A percentile compares a stretch with the other conserved stretches of the same genome.
These are phyloP conservation scores for Hemitrygon akajei DNA, from an alignment of 2,797 vertebrate species.

Conservation along the genomic window DNA sequence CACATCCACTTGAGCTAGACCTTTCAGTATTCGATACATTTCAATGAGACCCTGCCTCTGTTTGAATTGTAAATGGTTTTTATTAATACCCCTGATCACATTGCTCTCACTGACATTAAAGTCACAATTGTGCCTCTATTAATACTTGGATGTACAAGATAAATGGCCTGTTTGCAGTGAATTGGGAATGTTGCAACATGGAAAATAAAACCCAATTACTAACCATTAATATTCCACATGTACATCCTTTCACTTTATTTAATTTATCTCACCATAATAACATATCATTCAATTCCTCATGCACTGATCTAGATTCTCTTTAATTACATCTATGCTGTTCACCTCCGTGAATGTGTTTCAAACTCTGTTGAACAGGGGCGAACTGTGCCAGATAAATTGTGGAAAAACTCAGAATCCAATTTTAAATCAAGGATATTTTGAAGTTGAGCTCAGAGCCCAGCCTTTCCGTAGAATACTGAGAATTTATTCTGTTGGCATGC, in stretches of 20 bases:
- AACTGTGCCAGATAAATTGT: neutral
- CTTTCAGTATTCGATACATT: no score
- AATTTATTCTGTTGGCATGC: neutral
- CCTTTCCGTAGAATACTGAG: neutral
- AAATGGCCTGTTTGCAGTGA: neutral
- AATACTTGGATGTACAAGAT: neutral
- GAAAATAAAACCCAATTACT: neutral
- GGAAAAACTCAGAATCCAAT: neutral
- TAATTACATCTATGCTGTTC: neutral
- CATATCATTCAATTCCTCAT: neutral
- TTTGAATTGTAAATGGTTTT: neutral
- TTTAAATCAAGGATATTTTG: slow-evolving; percentile 4
- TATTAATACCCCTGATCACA: neutral
- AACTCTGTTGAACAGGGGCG: no score
- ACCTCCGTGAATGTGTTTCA: neutral
- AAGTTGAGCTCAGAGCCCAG: neutral
- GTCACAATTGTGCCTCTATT: neutral
- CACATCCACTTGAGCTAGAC: no score
- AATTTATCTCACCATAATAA: neutral
- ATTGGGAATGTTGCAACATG: neutral
- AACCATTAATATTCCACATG: neutral
- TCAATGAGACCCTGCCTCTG: no score
- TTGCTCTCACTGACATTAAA: neutral
- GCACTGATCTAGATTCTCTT: neutral
- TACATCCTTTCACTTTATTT: neutral